Evolutionary conservation across 1,140 invertebrate species (phyloP), one percentile per base, ranked within the genome.

Genomic region (Colletes latitarsis): DNA sequence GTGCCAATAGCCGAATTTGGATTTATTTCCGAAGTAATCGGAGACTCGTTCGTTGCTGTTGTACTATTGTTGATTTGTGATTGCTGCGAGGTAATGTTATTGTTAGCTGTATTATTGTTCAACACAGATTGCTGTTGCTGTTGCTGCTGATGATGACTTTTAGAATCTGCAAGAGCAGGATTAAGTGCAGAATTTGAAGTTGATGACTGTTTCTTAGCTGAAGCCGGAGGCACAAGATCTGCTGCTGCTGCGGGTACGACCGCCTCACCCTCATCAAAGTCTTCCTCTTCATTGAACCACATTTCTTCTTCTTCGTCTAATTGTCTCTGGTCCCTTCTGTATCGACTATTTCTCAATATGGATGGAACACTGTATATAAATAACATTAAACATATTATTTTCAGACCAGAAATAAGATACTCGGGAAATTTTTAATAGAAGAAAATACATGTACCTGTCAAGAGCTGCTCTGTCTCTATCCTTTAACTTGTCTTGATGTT

Each of bases 271-370:
- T 99, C 98, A 83, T 98, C 97, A 86, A 98, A 96, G 88, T 99
- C 98, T 90, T 99, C 98, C 85, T 99, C 98, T 88, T 99, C 97
- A 91, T 98, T 98, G 93, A 99, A 99, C 98, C 98, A 99, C 95
- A 99, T 98, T 93, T 99, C 98, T 91, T 99, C 98, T 87, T 99
- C 98, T 89, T 99, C 98, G 66, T 99, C 98, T 81, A 99, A 95
- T 89, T 98, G 96, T 62, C 98, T 94, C 81, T 97, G 97, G 94
- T 99, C 98, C 66, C 98, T 95, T 84, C 98, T 94, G 93, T 97
- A 99, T 76, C 98, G 94, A 91, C 96, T 96, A 81, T 95, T 96
- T 87, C 97, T 94, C 82, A 98, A 94, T 89, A 98, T 96, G 69
- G 97, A 97, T 83, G 97, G 96, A 64, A 97, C 96, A 82, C 94